Base-by-base conservation (phyloP, 53 echinoderm and acorn worm species). In the Temnopleurus reevesii region DNA sequence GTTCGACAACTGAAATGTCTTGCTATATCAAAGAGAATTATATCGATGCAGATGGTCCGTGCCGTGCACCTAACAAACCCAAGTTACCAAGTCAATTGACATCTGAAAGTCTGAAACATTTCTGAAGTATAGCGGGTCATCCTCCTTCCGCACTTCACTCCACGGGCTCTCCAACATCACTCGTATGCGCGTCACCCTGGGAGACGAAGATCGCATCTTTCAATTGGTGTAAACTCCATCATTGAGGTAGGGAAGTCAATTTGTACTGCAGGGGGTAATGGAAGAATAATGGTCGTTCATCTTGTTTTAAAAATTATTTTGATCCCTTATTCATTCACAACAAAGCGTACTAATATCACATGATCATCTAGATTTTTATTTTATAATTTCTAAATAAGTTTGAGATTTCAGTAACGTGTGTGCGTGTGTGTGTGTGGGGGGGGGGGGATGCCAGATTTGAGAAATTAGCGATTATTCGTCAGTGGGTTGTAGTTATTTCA, bases 161-260 rank as follows among this genome's bases (percentile, higher is more conserved):
- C 71, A 41, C 41, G 8, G 35, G 38, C 41, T 71, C 71, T 71
- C n/a, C 71, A 71, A 71, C 71, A 71, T 71, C 71, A 71, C 71
- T 71, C 71, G 71, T 66, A 3, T n/a, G 21, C 36, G n/a, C 30
- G 41, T 71, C 71, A 71, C 71, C n/a, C 71, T 38, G 41, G 71
- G 71, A 43, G 71, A 71, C 71, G 21, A 21, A 8, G 71, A 71
- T 71, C 38, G 41, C 71, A 71, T 71, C 71, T 41, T 41, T 71
- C 23, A 41, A 71, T 71, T 71, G 41, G 71, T 12, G 21, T 41
- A 71, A n/a, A 43, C 71, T 21, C 38, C 12, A 38, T 17, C 71
- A 34, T 36, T 31, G 13, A 5, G 18, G 34, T 29, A 31, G 17
- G 34, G 18, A 15, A 38, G 41, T 21, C 36, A 1, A 71, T 41